Conservation (phyloP, 1,140 invertebrate species). For the Drosophila kurseongensis region DNA sequence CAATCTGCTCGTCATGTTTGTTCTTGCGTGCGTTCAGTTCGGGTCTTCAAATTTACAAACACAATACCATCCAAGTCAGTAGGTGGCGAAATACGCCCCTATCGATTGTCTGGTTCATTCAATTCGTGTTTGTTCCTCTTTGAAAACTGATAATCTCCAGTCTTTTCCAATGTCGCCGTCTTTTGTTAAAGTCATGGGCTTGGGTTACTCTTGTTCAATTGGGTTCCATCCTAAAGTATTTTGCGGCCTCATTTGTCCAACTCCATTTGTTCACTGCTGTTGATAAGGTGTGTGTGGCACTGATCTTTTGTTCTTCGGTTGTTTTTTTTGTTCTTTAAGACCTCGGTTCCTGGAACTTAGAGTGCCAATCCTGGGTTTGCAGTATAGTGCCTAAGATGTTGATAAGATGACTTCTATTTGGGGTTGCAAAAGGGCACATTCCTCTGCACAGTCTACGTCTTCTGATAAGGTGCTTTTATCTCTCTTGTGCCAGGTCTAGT, state of each 20-base stretch:
- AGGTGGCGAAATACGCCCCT: conserved; percentile 59
- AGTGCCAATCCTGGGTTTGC: conserved; percentile 17
- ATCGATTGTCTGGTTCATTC: conserved; percentile 58
- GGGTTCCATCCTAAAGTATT: conserved; percentile 28
- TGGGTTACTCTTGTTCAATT: conserved; percentile 50
- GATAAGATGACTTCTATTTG: conserved; percentile 50
- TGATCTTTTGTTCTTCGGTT: conserved; percentile 16
- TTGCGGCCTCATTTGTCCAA: conserved; percentile 57
- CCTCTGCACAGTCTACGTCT: neutral
- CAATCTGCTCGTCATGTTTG: conserved; percentile 57
- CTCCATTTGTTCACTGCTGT: conserved; percentile 20
- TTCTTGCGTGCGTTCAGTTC: conserved; percentile 48
- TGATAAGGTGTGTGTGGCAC: conserved; percentile 54
- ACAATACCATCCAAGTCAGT: conserved; percentile 17
- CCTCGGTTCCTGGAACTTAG: conserved; percentile 37
- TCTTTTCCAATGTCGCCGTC: conserved; percentile 24
- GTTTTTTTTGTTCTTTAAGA: neutral
- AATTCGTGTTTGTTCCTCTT: conserved; percentile 65
- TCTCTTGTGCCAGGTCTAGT: conserved; percentile 2
- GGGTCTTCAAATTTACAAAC: conserved; percentile 1
- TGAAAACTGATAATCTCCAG: conserved; percentile 42
- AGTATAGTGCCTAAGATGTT: conserved; percentile 20
- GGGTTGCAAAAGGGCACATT: conserved; percentile 51
- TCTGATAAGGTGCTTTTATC: conserved; percentile 27
- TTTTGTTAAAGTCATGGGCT: conserved; percentile 23